Conservation (phyloP, 2,113 vertebrate species). For the Scopus umbretta region DNA sequence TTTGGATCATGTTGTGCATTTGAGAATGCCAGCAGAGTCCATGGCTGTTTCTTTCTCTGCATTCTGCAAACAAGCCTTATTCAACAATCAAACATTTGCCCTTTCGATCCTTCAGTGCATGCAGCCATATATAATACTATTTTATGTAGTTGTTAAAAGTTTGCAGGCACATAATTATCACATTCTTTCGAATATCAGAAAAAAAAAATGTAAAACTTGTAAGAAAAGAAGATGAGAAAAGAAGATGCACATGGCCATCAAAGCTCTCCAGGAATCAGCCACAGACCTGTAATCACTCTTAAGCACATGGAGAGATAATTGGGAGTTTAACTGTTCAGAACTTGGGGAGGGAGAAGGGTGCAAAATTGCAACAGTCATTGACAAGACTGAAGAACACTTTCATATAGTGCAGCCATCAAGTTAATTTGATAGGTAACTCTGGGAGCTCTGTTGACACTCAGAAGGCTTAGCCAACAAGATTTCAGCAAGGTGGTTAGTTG, state of each 20-base stretch:
- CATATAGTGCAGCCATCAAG: background rate
- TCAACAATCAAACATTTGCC: background rate
- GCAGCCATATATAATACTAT: background rate
- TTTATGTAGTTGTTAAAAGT: background rate
- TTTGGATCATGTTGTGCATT: slow-evolving; percentile 37
- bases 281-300: background rate
- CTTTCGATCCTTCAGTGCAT: background rate
- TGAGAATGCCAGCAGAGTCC: background rate
- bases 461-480: slow-evolving; percentile 17
- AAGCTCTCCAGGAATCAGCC: background rate
- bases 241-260: background rate
- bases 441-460: background rate
- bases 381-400: background rate
- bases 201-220: background rate
- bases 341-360: background rate
- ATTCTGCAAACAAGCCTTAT: background rate
- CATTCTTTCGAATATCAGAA: background rate
- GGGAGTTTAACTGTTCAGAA: background rate
- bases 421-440: slow-evolving; percentile 1
- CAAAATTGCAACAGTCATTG: background rate
- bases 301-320: background rate
- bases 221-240: background rate
- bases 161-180: background rate
- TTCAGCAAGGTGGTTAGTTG: slow-evolving; percentile 29
- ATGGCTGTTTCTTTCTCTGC: background rate